Evolutionary conservation across 2,113 vertebrate genomes (phyloP), one percentile per base, ranked within the genome.

Genomic region (Empidonax traillii): DNA sequence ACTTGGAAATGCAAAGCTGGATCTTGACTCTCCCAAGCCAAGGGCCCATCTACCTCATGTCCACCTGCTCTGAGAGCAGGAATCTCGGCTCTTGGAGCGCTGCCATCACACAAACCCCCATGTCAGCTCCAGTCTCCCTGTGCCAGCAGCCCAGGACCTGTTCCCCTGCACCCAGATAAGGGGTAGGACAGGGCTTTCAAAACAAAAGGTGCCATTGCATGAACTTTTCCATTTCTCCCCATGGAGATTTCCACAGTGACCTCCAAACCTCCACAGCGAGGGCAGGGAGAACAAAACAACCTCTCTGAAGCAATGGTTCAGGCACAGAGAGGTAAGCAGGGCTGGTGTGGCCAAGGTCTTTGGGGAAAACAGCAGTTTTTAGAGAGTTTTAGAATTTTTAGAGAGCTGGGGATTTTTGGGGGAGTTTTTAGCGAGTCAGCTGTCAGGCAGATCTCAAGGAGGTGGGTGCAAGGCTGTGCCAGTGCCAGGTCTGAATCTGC

Each of bases 311-410:
- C 51, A 22, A 6, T 6, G 31, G 12, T 33, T 62, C 3, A 0
- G 18, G 9, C 3, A 9, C 30, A 19, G 37, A 0, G 0, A 39
- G 59, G 41, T 18, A 13, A 20, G 53, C 37, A 31, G 27, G 24
- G 28, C 31, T 55, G 14, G 35, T 47, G 10, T 9, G 27, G 31
- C 5, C 7, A 6, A 58, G 19, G 21, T 25, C 37, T 67, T 51
- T 11, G 41, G 37, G 41, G 41, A 51, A 72, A 87, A 43, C 9
- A 56, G 59, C 24, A 30, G 23, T 1, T 19, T 46, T 49, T 14
- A 2, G 52, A 22, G 30, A 8, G 24, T 62, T 62, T 33, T 33
- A 9, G 72, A n/a, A 17, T 1, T 19, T 46, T 49, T 14, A 2
- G 58, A 22, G 46, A 12, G 24, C 41, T 77, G 16, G 52, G 28